These are phyloP conservation scores for Xylota sylvarum DNA, from an alignment of 2,888 invertebrate genomes.

Conservation along the genomic window DNA sequence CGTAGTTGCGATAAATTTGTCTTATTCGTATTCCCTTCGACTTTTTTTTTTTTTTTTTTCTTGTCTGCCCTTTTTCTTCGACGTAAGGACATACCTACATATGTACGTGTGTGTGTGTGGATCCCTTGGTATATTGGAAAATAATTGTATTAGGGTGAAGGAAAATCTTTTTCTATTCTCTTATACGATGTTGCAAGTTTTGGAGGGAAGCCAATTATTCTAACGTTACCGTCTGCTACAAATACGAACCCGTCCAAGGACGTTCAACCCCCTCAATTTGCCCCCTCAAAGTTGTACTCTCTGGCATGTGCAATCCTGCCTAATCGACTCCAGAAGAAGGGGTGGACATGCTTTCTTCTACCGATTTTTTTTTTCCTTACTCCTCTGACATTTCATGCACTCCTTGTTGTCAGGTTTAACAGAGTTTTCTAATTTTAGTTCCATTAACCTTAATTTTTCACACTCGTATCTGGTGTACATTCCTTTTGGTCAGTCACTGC, in stretches of 20 bases:
- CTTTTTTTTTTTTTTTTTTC: background rate
- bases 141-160: conserved; percentile 64
- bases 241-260: conserved; percentile 47
- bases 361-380: conserved; percentile 20
- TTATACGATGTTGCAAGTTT: conserved; percentile 38
- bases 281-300: conserved; percentile 26
- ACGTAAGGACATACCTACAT: background rate
- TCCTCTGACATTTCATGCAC: conserved; percentile 16
- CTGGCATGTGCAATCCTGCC: conserved; percentile 49
- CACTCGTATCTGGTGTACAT: conserved; percentile 45
- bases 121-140: conserved; percentile 41
- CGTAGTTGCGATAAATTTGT: conserved; percentile 73
- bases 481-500: background rate
- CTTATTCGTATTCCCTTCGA: conserved; percentile 49
- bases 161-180: conserved; percentile 28
- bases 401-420: conserved; percentile 61
- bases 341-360: conserved; percentile 62
- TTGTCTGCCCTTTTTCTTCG: background rate
- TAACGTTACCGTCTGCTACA: conserved; percentile 53
- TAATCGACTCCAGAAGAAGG: conserved; percentile 62
- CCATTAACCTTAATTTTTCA: conserved; percentile 67
- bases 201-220: conserved; percentile 73
- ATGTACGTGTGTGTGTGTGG: background rate
- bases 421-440: conserved; percentile 66
- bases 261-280: conserved; percentile 68